phyloP scores from a whole-genome alignment of 2,888 invertebrate species.

The Pachymerium ferrugineum region DNA sequence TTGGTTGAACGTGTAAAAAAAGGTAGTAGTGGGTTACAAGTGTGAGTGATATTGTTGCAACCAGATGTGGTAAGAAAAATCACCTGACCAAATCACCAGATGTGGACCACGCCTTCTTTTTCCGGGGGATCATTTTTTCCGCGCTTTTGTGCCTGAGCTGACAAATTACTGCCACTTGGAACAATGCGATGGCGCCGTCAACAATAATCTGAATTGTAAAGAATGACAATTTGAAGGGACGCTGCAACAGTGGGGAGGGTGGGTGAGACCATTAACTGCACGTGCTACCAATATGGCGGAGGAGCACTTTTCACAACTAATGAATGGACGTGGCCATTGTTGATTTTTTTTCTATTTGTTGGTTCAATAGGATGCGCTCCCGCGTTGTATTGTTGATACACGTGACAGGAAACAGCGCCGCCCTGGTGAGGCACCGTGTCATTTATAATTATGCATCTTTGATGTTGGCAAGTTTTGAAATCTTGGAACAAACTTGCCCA shows the following conservation, averaged over 20 bases:
- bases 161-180: slow-evolving; percentile 21
- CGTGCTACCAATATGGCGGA: slow-evolving; percentile 1
- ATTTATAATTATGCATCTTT: not conserved
- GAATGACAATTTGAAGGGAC: slow-evolving; percentile 21
- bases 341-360: not conserved
- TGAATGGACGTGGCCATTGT: slow-evolving; percentile 17
- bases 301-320: slow-evolving; percentile 10
- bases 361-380: not conserved
- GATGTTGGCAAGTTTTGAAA: not conserved
- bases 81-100: slow-evolving; percentile 18
- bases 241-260: not conserved
- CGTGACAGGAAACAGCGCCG: not conserved
- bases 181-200: slow-evolving; percentile 18
- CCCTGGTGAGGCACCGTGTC: not conserved
- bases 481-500: not conserved
- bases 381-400: not conserved
- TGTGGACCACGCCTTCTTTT: slow-evolving; percentile 18
- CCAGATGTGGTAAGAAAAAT: slow-evolving; percentile 14
- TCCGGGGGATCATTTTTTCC: slow-evolving; percentile 7
- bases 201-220: slow-evolving; percentile 18
- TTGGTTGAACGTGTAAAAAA: too few relatives aligned
- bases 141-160: not conserved
- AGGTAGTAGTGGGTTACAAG: too few relatives aligned
- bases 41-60: not conserved
- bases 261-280: not conserved